A percentile compares a stretch with the other conserved stretches of the same genome.
These are phyloP conservation scores for Chironomus tepperi DNA, from an alignment of 1,140 invertebrate genomes.

Conservation along the genomic window DNA sequence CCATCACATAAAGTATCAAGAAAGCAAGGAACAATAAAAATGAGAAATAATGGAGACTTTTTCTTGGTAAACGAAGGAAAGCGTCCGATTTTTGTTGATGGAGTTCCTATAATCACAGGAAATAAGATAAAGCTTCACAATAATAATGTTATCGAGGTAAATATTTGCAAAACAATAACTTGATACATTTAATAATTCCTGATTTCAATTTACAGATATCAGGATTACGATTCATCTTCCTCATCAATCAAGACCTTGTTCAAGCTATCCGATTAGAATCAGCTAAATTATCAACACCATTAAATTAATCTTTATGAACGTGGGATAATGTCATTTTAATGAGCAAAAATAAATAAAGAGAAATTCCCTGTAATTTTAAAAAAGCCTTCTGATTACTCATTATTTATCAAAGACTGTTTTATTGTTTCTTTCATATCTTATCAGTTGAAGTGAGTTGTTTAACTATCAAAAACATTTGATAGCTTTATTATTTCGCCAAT, in stretches of 20 bases:
- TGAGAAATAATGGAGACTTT: slow-evolving; percentile 89
- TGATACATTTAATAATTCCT: slow-evolving; percentile 3
- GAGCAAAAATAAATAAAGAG: background rate
- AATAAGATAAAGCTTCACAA: slow-evolving; percentile 83
- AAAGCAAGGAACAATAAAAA: slow-evolving; percentile 78
- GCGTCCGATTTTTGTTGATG: slow-evolving; percentile 87
- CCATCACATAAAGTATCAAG: slow-evolving; percentile 77
- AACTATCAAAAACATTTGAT: too few relatives aligned
- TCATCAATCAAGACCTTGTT: slow-evolving; percentile 87
- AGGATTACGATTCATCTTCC: slow-evolving; percentile 82
- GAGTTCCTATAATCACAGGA: slow-evolving; percentile 74
- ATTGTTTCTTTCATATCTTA: too few relatives aligned
- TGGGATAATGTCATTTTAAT: too few relatives aligned
- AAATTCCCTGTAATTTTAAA: background rate
- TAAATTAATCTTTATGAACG: slow-evolving; percentile 31
- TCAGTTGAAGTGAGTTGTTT: too few relatives aligned
- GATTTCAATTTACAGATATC: slow-evolving; percentile 58
- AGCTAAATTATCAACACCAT: slow-evolving; percentile 53
- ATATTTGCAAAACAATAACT: slow-evolving; percentile 25
- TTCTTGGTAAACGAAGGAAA: slow-evolving; percentile 93
- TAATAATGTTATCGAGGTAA: slow-evolving; percentile 90
- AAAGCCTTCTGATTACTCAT: background rate
- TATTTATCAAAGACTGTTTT: too few relatives aligned
- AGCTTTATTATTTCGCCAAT: too few relatives aligned
- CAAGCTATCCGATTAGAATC: slow-evolving; percentile 74